Evolutionary conservation across 1,140 invertebrate genomes (phyloP).

Genomic region (Pomacea maculata): DNA sequence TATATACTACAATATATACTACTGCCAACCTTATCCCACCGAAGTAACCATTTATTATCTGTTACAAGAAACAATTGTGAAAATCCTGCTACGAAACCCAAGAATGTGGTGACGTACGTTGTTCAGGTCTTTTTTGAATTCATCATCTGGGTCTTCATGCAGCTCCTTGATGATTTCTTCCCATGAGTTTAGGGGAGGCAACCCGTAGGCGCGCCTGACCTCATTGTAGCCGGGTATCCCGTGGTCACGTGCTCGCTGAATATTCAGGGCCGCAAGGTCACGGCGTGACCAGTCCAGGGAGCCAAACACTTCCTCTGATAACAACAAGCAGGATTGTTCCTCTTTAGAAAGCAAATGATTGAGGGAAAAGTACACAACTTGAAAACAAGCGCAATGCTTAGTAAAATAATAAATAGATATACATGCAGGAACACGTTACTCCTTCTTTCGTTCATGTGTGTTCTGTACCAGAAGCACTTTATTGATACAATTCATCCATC

Average conservation of each 20-base stretch:
- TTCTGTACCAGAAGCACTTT: too few species aligned
- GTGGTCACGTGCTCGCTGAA: conserved; percentile 97
- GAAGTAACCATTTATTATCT: too few species aligned
- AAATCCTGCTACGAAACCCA: too few species aligned
- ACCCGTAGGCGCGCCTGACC: conserved; percentile 73
- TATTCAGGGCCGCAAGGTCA: conserved; percentile 94
- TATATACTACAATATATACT: too few species aligned
- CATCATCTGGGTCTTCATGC: background rate
- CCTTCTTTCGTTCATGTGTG: too few species aligned
- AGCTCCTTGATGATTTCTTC: conserved; percentile 24
- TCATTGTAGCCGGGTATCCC: conserved; percentile 97
- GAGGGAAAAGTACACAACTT: too few species aligned
- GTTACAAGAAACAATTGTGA: too few species aligned
- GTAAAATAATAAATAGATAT: too few species aligned
- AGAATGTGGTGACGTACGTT: background rate
- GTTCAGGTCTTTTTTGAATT: background rate
- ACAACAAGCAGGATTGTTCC: conserved; percentile 77
- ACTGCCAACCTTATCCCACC: too few species aligned
- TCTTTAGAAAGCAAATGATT: too few species aligned
- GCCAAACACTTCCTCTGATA: conserved; percentile 89
- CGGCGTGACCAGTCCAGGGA: conserved; percentile 96
- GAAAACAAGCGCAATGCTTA: too few species aligned
- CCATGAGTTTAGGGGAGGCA: conserved; percentile 41
- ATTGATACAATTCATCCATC: conserved; percentile 78
- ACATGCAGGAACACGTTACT: too few species aligned